These are phyloP conservation scores for Xiphophorus maculatus DNA, from an alignment of 2,113 vertebrate genomes.

Conservation along the genomic window DNA sequence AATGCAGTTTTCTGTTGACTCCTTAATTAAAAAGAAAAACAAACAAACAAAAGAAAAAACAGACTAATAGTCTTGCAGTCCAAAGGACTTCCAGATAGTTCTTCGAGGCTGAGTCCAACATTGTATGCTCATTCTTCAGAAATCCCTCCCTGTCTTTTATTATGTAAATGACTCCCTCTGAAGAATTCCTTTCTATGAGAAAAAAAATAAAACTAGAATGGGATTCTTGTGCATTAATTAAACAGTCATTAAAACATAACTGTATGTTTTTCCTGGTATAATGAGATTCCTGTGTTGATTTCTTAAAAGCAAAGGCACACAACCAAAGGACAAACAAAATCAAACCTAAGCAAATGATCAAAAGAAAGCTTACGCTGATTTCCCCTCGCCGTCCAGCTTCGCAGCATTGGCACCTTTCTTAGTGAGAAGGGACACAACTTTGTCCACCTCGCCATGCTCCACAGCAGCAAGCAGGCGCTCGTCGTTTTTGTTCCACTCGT, in stretches of 20 bases:
- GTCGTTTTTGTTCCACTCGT: constrained; percentile 98
- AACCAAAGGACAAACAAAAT: background rate
- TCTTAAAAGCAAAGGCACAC: constrained; percentile 1
- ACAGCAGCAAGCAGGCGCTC: constrained; percentile 94
- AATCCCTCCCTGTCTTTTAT: background rate
- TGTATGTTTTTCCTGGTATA: background rate
- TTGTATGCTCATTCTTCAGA: constrained; percentile 4
- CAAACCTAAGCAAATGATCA: background rate
- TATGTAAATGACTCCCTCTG: background rate
- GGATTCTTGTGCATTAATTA: background rate
- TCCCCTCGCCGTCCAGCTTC: constrained; percentile 93
- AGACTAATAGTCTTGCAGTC: background rate
- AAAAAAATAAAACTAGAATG: background rate
- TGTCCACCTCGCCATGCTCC: constrained; percentile 94
- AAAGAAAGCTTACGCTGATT: constrained; percentile 89
- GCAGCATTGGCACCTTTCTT: constrained; percentile 94
- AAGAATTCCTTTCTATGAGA: background rate
- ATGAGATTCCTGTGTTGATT: constrained; percentile 4
- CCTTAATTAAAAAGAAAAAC: background rate
- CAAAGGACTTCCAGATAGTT: background rate
- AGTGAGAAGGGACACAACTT: constrained; percentile 89
- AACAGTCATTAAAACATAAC: background rate
- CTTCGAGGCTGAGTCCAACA: background rate
- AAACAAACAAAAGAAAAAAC: background rate
- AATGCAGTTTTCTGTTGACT: background rate